A percentile compares a stretch with the other conserved stretches of the same genome.
These are phyloP conservation scores for Sebastes cheni DNA, from an alignment of 2,797 vertebrate species.

Conservation along the genomic window DNA sequence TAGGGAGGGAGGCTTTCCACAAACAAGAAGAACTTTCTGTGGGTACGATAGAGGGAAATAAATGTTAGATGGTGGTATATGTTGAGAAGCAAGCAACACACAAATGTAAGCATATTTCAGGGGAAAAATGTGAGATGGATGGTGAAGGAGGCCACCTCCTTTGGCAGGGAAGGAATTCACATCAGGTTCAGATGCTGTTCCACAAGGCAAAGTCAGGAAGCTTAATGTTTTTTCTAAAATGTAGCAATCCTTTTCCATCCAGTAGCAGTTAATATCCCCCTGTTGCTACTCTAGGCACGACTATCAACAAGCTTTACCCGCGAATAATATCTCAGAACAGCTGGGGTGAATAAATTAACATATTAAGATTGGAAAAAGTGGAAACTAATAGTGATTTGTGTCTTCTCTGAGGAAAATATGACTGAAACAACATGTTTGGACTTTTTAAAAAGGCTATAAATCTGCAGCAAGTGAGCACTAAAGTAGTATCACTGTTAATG, in stretches of 20 bases:
- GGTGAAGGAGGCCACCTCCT: slow-evolving; percentile 33
- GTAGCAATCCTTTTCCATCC: slow-evolving; percentile 66
- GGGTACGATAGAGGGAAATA: slow-evolving; percentile 18
- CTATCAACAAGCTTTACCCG: slow-evolving; percentile 57
- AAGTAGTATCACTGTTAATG: neutral
- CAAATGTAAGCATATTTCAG: slow-evolving; percentile 22
- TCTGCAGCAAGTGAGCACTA: neutral
- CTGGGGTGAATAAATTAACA: slow-evolving; percentile 65
- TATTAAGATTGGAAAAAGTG: slow-evolving; percentile 44
- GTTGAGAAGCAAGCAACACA: slow-evolving; percentile 35
- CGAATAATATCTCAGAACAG: slow-evolving; percentile 58
- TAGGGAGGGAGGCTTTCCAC: slow-evolving; percentile 52
- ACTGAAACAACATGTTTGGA: slow-evolving; percentile 14
- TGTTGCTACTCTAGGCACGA: slow-evolving; percentile 36
- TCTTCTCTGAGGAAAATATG: slow-evolving; percentile 17
- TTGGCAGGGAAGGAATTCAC: slow-evolving; percentile 68
- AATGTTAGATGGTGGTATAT: slow-evolving; percentile 33
- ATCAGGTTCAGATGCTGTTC: slow-evolving; percentile 68
- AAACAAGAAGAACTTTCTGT: slow-evolving; percentile 38
- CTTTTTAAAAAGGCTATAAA: slow-evolving; percentile 16
- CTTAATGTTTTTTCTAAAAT: slow-evolving; percentile 64
- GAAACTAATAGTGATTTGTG: slow-evolving; percentile 34
- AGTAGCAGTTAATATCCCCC: slow-evolving; percentile 59
- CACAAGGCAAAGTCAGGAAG: slow-evolving; percentile 71
- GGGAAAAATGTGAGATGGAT: slow-evolving; percentile 31